These are phyloP conservation scores for Sarcoramphus papa DNA, from an alignment of 2,797 vertebrate species.

Conservation along the genomic window DNA sequence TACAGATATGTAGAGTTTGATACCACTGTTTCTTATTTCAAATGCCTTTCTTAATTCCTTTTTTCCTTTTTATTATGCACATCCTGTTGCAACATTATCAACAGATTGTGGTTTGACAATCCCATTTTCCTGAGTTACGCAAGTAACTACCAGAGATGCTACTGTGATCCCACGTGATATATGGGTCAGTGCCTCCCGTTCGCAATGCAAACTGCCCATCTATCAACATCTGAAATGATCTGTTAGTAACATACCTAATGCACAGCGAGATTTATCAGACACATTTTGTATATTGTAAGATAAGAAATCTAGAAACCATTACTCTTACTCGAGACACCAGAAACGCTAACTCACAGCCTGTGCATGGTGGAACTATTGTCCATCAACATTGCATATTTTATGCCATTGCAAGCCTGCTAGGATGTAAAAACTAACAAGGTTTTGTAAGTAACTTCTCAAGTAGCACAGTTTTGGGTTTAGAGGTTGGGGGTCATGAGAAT, in stretches of 20 bases:
- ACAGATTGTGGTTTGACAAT: neutral
- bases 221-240: neutral
- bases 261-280: neutral
- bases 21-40: neutral
- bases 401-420: neutral
- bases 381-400: neutral
- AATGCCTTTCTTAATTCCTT: neutral
- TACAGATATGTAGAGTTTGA: neutral
- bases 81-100: neutral
- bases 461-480: neutral
- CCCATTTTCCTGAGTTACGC: neutral
- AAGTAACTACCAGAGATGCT: neutral
- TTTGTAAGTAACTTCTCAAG: neutral
- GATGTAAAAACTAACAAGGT: neutral
- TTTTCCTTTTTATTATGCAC: neutral
- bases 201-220: neutral
- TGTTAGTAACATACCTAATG: neutral
- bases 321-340: neutral
- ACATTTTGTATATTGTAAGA: accelerated
- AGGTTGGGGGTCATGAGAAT: neutral
- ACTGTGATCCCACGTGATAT: neutral
- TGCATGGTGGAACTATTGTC: accelerated
- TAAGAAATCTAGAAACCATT: neutral
- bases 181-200: neutral
- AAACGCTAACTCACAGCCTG: neutral